These are phyloP conservation scores for Diadegma fenestrale DNA, from an alignment of 2,888 invertebrate species.

Conservation along the genomic window DNA sequence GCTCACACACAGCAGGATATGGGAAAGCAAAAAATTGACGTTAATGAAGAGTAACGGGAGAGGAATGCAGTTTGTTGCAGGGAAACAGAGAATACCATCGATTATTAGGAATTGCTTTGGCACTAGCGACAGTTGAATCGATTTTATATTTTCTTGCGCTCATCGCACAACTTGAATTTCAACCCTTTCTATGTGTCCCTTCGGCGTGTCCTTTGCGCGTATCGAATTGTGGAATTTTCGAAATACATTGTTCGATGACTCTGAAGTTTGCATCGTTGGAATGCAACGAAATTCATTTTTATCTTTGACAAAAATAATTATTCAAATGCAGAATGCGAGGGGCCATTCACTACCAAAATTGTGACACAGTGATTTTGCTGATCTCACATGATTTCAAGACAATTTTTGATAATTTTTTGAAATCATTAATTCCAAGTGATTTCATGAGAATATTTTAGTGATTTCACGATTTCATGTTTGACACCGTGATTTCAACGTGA, in stretches of 20 bases:
- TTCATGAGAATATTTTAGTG: too few relatives aligned
- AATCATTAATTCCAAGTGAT: too few relatives aligned
- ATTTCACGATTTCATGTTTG: too few relatives aligned
- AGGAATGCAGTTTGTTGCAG: slow-evolving; percentile 66
- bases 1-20: slow-evolving; percentile 20
- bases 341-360: too few relatives aligned
- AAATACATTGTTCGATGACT: background rate
- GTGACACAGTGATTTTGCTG: too few relatives aligned
- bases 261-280: too few relatives aligned
- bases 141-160: slow-evolving; percentile 39
- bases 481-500: too few relatives aligned
- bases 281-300: too few relatives aligned
- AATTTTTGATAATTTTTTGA: too few relatives aligned
- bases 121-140: slow-evolving; percentile 60
- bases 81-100: slow-evolving; percentile 22
- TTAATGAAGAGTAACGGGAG: slow-evolving; percentile 76
- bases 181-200: slow-evolving; percentile 32
- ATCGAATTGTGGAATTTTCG: background rate
- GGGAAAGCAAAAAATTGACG: slow-evolving; percentile 58
- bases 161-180: slow-evolving; percentile 37
- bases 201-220: background rate
- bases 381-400: too few relatives aligned
- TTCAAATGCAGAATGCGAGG: too few relatives aligned
- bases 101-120: slow-evolving; percentile 19
- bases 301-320: too few relatives aligned